Conservation (phyloP, 2,797 vertebrate genomes). For the Lycodopsis pacificus region DNA sequence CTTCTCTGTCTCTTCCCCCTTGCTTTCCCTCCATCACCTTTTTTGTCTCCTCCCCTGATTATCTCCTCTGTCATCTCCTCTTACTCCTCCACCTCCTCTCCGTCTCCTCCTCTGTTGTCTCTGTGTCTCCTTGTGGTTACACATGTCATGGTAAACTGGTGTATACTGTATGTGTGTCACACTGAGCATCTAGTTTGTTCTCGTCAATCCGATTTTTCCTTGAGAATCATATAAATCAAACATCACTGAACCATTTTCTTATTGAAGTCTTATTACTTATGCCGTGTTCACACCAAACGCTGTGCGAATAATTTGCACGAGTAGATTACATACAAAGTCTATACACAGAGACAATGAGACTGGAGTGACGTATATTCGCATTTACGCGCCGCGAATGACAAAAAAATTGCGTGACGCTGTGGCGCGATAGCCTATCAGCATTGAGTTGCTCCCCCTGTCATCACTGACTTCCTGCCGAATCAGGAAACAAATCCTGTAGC, state of each 20-base stretch:
- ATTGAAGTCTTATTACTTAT: background rate
- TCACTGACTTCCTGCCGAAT: too few relatives aligned
- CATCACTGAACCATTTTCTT: background rate
- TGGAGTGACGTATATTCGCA: too few relatives aligned
- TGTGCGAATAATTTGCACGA: too few relatives aligned
- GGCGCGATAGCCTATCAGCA: too few relatives aligned
- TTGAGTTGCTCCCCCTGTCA: too few relatives aligned
- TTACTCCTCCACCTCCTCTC: background rate
- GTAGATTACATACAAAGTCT: too few relatives aligned
- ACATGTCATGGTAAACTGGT: background rate
- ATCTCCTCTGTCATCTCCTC: background rate
- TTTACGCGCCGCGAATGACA: too few relatives aligned
- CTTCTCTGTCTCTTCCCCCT: too few relatives aligned
- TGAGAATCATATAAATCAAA: background rate
- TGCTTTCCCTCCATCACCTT: background rate
- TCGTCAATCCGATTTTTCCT: background rate
- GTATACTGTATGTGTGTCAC: background rate
- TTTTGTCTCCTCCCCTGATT: background rate
- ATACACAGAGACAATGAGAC: too few relatives aligned
- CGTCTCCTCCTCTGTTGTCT: background rate
- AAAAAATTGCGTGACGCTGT: too few relatives aligned
- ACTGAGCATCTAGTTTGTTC: background rate
- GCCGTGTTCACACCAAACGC: too few relatives aligned
- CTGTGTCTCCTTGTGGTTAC: conserved; percentile 27
- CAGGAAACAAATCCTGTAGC: too few relatives aligned